phyloP scores from a whole-genome alignment of 2,888 invertebrate species.

The Xylocampa areola region DNA sequence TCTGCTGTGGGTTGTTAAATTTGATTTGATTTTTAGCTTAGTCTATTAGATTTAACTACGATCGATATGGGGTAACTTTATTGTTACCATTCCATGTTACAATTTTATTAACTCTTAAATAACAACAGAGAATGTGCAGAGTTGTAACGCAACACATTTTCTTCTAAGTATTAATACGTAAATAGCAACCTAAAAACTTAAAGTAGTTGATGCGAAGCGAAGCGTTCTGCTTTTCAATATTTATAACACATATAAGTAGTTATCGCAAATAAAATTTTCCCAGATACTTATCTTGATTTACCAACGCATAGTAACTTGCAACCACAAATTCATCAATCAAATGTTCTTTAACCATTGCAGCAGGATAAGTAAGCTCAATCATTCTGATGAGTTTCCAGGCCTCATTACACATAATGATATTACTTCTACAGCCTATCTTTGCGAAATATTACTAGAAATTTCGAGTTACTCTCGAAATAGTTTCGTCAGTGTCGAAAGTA shows the following conservation, averaged over 20 bases:
- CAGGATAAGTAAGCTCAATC: slow-evolving; percentile 19
- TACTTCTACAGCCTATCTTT: slow-evolving; percentile 42
- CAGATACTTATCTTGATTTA: slow-evolving; percentile 13
- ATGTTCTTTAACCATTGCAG: slow-evolving; percentile 22
- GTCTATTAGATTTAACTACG: no score
- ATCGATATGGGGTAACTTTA: no score
- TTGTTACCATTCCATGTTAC: no score
- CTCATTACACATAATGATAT: slow-evolving; percentile 51
- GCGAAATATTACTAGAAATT: slow-evolving; percentile 53
- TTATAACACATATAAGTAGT: not conserved
- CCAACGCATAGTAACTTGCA: slow-evolving; percentile 3
- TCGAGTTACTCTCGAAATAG: slow-evolving; percentile 42
- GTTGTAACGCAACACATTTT: no score
- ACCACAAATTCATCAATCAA: slow-evolving; percentile 39
- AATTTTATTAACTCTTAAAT: no score
- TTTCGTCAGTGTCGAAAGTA: slow-evolving; percentile 62
- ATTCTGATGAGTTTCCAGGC: slow-evolving; percentile 33
- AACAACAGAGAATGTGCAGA: no score
- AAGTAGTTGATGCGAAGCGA: no score
- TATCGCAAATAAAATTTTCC: not conserved
- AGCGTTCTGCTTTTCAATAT: no score
- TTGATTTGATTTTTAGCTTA: no score
- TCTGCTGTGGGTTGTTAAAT: no score
- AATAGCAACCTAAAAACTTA: no score
- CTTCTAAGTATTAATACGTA: no score